phyloP scores from a whole-genome alignment of 2,797 vertebrate species.

The Xenops minutus region DNA sequence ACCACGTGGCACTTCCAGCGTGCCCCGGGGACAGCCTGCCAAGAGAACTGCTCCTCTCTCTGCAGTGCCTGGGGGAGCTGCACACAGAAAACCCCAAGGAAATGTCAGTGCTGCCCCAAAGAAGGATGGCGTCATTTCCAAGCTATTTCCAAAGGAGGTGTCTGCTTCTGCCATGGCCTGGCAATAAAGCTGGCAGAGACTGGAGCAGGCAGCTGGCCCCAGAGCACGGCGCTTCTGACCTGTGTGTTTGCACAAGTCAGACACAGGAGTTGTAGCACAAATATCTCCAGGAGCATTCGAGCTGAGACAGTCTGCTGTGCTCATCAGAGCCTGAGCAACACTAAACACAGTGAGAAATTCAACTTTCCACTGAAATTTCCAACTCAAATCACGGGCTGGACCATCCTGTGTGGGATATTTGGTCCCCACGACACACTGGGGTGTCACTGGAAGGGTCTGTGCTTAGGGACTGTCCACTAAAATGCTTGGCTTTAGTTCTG shows the following conservation, averaged over 20 bases:
- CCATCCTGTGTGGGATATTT: fast-evolving
- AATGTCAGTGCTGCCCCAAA: background rate
- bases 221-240: background rate
- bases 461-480: background rate
- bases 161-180: background rate
- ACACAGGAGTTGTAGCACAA: background rate
- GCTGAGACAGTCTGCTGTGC: background rate
- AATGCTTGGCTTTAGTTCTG: background rate
- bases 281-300: background rate
- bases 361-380: background rate
- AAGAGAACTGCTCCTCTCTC: background rate
- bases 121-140: background rate
- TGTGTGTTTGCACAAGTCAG: background rate
- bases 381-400: fast-evolving
- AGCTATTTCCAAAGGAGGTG: constrained; percentile 26
- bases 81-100: constrained; percentile 24
- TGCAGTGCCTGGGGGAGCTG: background rate
- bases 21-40: constrained; percentile 42
- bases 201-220: background rate
- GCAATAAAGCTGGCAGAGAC: constrained; percentile 36
- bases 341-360: background rate
- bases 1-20: background rate
- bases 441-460: fast-evolving
- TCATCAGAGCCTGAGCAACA: background rate
- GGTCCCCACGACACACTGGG: background rate